phyloP scores from a whole-genome alignment of 2,888 invertebrate species.

The Pseudoips prasinana region DNA sequence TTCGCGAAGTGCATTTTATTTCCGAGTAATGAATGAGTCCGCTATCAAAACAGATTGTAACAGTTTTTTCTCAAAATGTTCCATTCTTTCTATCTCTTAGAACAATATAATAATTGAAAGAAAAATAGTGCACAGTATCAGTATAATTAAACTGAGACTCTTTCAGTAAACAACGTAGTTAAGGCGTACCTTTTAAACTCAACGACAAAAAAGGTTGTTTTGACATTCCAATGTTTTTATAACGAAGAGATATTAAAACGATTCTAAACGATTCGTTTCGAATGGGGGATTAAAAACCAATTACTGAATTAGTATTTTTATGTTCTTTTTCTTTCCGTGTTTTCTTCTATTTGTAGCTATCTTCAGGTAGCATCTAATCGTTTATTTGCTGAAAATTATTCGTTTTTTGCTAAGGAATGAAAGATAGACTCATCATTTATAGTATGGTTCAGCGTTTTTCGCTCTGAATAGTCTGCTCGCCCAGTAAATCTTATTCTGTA shows the following conservation, averaged over 20 bases:
- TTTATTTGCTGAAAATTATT: no score
- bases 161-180: constrained; percentile 1
- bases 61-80: constrained; percentile 28
- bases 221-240: constrained; percentile 5
- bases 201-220: not conserved
- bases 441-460: no score
- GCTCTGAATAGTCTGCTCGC: no score
- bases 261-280: constrained; percentile 12
- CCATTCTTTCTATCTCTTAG: constrained; percentile 15
- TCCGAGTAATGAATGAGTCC: constrained; percentile 40
- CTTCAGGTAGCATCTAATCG: no score
- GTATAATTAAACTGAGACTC: constrained; percentile 4
- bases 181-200: no score
- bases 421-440: no score
- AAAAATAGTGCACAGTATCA: constrained; percentile 10
- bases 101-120: constrained; percentile 12
- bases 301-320: constrained; percentile 8
- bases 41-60: constrained; percentile 45
- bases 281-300: constrained; percentile 18
- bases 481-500: no score
- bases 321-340: constrained; percentile 8
- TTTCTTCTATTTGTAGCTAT: no score
- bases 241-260: constrained; percentile 8
- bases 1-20: constrained; percentile 41
- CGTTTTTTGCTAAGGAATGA: no score